Evolutionary conservation across 1,140 invertebrate species (phyloP).

Genomic region (Drosophila watanabei): DNA sequence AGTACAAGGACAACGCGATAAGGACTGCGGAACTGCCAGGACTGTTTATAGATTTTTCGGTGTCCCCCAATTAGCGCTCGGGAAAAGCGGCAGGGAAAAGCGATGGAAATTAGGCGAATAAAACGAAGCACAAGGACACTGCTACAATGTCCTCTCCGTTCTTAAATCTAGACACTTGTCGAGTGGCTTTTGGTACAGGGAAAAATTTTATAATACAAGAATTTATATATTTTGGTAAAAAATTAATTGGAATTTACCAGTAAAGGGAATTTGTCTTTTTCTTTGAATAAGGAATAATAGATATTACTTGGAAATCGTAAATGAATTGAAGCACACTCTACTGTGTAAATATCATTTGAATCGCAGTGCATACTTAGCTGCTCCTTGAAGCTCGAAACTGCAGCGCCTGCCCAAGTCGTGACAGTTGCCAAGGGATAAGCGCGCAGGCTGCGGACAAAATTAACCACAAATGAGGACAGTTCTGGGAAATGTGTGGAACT

Average conservation of each 20-base stretch:
- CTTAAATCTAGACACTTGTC: not conserved
- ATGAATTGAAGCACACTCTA: not conserved
- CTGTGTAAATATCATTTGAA: no score
- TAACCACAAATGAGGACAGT: constrained; percentile 74
- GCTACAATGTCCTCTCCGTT: constrained; percentile 7
- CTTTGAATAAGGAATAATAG: not conserved
- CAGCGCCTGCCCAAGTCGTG: constrained; percentile 34
- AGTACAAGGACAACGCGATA: constrained; percentile 38
- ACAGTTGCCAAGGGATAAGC: constrained; percentile 60
- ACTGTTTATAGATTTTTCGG: constrained; percentile 74
- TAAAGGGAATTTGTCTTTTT: not conserved
- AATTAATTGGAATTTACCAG: not conserved
- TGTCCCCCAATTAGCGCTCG: constrained; percentile 66
- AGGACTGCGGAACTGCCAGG: constrained; percentile 27
- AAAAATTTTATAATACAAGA: not conserved
- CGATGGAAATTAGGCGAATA: constrained; percentile 71
- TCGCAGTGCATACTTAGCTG: constrained; percentile 49
- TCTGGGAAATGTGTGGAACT: constrained; percentile 42
- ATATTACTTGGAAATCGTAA: not conserved
- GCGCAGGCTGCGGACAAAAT: constrained; percentile 47
- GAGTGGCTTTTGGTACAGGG: not conserved
- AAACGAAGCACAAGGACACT: constrained; percentile 35
- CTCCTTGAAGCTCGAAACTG: constrained; percentile 28
- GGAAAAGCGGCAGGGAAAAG: constrained; percentile 25
- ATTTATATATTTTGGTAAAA: not conserved